phyloP scores from a whole-genome alignment of 2,113 vertebrate species.

The Corythornis madagascariensis region DNA sequence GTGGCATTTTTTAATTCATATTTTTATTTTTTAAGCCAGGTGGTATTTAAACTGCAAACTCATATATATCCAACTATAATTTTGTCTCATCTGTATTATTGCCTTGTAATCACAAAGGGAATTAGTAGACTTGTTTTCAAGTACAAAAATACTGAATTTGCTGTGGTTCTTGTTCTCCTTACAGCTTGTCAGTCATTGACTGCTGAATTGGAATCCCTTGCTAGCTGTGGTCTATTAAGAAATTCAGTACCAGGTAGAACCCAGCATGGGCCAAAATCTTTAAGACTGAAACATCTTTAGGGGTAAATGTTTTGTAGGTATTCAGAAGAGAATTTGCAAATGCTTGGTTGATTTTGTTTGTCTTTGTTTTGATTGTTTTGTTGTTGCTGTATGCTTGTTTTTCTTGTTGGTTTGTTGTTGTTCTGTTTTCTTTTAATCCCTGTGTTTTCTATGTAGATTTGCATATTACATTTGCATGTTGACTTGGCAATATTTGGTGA shows the following conservation, averaged over 20 bases:
- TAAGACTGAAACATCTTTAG: background rate
- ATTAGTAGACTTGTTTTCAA: background rate
- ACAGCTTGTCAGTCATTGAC: background rate
- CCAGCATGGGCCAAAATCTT: background rate
- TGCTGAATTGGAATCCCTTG: background rate
- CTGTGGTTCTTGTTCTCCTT: background rate
- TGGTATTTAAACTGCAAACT: background rate
- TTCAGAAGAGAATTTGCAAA: background rate
- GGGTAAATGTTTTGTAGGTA: background rate
- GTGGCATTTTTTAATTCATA: background rate
- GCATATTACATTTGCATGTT: background rate
- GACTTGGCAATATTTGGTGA: background rate
- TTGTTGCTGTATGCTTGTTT: background rate
- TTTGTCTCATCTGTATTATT: background rate
- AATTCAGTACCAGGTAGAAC: background rate
- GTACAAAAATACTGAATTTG: background rate
- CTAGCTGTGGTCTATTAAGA: background rate
- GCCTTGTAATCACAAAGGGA: background rate
- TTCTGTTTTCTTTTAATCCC: background rate
- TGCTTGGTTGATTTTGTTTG: background rate
- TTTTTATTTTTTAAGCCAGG: background rate
- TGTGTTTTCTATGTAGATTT: background rate
- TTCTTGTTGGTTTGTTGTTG: rapidly evolving
- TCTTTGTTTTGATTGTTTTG: background rate
- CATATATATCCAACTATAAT: background rate